Base-by-base conservation (phyloP, 2,888 invertebrate genomes). In the Altica lythri region DNA sequence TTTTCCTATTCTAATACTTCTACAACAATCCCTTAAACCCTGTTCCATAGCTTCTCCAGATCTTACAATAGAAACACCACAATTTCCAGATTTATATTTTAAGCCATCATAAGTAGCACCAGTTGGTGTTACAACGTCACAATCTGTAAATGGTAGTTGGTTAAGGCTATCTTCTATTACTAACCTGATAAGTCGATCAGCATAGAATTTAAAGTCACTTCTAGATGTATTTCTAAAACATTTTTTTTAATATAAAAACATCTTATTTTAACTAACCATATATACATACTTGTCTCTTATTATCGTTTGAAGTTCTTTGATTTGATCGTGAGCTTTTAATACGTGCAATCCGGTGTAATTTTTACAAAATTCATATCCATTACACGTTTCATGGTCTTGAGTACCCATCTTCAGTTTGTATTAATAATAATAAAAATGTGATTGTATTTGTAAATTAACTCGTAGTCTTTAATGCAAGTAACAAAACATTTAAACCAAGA, bases 131-230 rank as follows among this genome's bases (percentile, higher is more conserved):
- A 88, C 87, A 2, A 99, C 91, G 63, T 88, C 86, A 71, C 90
- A 90, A 75, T 92, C 89, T 0, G 90, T 88, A 73, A 96, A 98
- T 0, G 99, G 98, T 49, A 97, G 79, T 72, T 95, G 95, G 78
- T 99, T 99, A 18, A 99, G 80, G 60, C 97, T 97, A 76, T 98
- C 98, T 74, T 99, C 99, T 57, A 99, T 96, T 1, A 99, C 96
- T 27, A 99, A 80, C 2, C 99, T 86, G 70, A 99, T 99, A 76
- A 99, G 79, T 61, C 99, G 87, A 76, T 99, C 99, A 0, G 98
- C 98, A 76, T 94, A 97, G 78, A 99, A 99, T 74, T 98, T 96
- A 75, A 99, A 99, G 77, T 99, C 98, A 79, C 91, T 94, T 64
- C 95, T 83, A 2, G 88, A 81, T 16, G 96, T 97, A 67, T 90